Evolutionary conservation across 2,797 vertebrate genomes (phyloP).

Genomic region (Benthosema pterotum): DNA sequence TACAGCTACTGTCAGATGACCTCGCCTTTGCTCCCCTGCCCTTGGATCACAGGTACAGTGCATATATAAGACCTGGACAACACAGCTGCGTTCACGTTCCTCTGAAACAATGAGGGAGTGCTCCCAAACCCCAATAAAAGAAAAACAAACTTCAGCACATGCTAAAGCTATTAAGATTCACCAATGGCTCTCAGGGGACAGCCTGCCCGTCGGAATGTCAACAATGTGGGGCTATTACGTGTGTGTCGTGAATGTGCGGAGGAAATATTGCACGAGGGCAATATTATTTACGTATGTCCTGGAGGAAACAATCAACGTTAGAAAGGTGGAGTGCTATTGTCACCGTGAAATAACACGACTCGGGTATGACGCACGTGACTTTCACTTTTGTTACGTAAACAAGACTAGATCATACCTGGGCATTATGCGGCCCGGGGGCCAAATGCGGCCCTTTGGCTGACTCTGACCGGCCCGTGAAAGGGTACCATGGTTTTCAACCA

Average conservation of each 20-base stretch:
- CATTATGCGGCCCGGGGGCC: no score
- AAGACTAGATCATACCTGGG: no score
- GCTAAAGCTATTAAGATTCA: constrained; percentile 63
- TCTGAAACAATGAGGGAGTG: constrained; percentile 56
- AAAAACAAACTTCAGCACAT: constrained; percentile 50
- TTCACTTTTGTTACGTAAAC: constrained; percentile 6
- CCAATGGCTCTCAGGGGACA: constrained; percentile 58
- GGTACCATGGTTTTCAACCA: no score
- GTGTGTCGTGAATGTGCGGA: constrained; percentile 29
- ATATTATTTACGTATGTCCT: constrained; percentile 31
- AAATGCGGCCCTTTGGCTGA: no score
- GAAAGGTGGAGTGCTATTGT: constrained; percentile 40
- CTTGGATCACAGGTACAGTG: constrained; percentile 45
- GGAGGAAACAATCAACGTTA: constrained; percentile 32
- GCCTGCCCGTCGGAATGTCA: constrained; percentile 48
- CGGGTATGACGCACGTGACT: constrained; percentile 25
- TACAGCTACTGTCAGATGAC: not conserved
- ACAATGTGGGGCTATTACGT: constrained; percentile 64
- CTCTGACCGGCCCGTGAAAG: no score
- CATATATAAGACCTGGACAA: no score
- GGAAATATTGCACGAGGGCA: constrained; percentile 51
- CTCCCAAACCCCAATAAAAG: constrained; percentile 35
- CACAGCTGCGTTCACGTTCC: constrained; percentile 43
- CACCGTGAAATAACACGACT: constrained; percentile 41
- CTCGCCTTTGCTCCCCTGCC: constrained; percentile 25